phyloP scores from a whole-genome alignment of 2,797 vertebrate species.

The Paedocypris micromegethes region DNA sequence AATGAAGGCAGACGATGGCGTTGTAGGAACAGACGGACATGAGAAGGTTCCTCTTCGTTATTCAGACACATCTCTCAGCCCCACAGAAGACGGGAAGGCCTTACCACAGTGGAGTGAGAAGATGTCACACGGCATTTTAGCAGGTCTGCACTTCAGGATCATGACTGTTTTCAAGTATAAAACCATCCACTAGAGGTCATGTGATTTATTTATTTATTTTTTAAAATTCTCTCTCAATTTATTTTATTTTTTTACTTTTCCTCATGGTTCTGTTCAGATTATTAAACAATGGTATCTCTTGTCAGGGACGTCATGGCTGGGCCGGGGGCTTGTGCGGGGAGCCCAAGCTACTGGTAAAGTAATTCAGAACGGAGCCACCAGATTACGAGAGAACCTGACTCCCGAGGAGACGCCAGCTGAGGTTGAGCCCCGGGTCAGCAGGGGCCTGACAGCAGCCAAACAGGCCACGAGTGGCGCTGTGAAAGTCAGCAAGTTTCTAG shows the following conservation, averaged over 20 bases:
- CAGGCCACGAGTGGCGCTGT: constrained; percentile 84
- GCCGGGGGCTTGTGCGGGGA: constrained; percentile 82
- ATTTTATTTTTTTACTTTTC: too few relatives aligned
- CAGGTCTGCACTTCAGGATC: constrained; percentile 64
- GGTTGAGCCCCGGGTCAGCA: constrained; percentile 80
- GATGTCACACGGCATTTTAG: constrained; percentile 84
- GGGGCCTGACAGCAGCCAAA: constrained; percentile 77
- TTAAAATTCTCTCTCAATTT: too few relatives aligned
- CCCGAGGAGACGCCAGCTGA: constrained; percentile 87
- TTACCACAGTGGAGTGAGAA: constrained; percentile 92
- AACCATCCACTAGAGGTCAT: constrained; percentile 48
- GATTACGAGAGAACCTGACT: constrained; percentile 83
- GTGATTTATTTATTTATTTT: background rate
- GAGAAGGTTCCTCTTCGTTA: constrained; percentile 65
- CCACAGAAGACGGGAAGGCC: constrained; percentile 53
- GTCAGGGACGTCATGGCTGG: constrained; percentile 82
- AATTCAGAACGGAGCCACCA: constrained; percentile 86
- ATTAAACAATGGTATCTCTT: background rate
- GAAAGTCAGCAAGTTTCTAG: constrained; percentile 87
- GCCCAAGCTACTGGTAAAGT: constrained; percentile 85
- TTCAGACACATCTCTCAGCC: constrained; percentile 20
- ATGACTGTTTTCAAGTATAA: background rate
- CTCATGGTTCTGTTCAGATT: too few relatives aligned
- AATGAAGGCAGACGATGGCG: constrained; percentile 68
- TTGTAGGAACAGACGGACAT: constrained; percentile 64